Evolutionary conservation across 1,140 invertebrate genomes (phyloP).

Genomic region (Muscidifurax raptorellus): DNA sequence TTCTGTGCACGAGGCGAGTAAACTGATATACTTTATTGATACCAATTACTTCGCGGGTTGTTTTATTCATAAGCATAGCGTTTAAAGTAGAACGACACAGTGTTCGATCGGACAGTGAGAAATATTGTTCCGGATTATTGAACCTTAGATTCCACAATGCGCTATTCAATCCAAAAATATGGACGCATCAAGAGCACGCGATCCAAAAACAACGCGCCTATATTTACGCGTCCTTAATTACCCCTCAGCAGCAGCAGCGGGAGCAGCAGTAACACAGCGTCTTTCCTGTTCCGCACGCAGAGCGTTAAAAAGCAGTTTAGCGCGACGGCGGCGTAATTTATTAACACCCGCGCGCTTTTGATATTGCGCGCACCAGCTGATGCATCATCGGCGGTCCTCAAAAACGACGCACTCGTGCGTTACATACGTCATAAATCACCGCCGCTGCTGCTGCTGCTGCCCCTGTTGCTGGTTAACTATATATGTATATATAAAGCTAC

Average conservation of each 20-base stretch:
- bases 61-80: too few relatives aligned
- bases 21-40: too few relatives aligned
- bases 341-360: neutral
- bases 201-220: neutral
- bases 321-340: neutral
- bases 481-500: neutral
- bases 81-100: too few relatives aligned
- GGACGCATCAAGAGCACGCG: neutral
- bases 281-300: neutral
- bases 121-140: too few relatives aligned
- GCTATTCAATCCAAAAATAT: too few relatives aligned
- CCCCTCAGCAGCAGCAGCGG: neutral
- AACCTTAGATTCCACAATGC: too few relatives aligned
- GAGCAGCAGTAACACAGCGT: neutral
- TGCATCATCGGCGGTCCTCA: neutral
- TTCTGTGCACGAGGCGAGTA: too few relatives aligned
- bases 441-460: neutral
- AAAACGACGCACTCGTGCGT: slow-evolving; percentile 9
- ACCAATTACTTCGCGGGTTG: too few relatives aligned
- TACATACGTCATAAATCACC: slow-evolving; percentile 40
- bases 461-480: slow-evolving; percentile 16
- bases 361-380: neutral
- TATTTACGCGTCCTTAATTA: neutral
- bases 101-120: too few relatives aligned
- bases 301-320: slow-evolving; percentile 7